These are phyloP conservation scores for Sparus aurata DNA, from an alignment of 2,797 vertebrate genomes.

Conservation along the genomic window DNA sequence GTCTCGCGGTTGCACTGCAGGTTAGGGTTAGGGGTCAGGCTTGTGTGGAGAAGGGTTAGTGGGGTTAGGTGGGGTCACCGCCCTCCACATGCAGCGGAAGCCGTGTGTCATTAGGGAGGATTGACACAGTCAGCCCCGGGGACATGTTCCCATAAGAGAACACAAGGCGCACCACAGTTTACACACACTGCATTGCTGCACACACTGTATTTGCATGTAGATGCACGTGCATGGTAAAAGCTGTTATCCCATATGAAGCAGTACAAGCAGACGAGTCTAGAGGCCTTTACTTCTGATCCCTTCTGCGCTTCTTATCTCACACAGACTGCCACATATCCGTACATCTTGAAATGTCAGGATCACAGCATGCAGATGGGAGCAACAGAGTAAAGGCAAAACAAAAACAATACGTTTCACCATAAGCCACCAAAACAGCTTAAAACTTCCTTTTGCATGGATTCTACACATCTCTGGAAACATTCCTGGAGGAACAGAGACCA, in stretches of 20 bases:
- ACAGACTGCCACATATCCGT: not conserved
- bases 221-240: not conserved
- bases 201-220: not conserved
- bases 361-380: not conserved
- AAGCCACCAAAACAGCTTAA: not conserved
- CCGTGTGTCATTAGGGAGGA: slow-evolving; percentile 80
- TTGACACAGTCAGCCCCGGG: slow-evolving; percentile 72
- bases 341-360: not conserved
- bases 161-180: slow-evolving; percentile 33
- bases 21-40: slow-evolving; percentile 65
- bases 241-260: slow-evolving; percentile 6
- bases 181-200: not conserved
- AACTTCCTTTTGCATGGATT: not conserved
- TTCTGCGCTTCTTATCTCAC: not conserved
- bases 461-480: slow-evolving; percentile 3
- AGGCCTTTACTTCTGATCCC: not conserved
- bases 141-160: slow-evolving; percentile 76
- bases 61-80: slow-evolving; percentile 79
- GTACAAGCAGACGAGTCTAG: not conserved
- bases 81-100: slow-evolving; percentile 82
- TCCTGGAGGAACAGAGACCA: not conserved
- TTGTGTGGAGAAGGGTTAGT: slow-evolving; percentile 75
- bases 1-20: slow-evolving; percentile 55
- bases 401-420: not conserved
- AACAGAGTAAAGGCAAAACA: slow-evolving; percentile 2